phyloP scores from a whole-genome alignment of 2,888 invertebrate genomes.

The Platerodrilus igneus region DNA sequence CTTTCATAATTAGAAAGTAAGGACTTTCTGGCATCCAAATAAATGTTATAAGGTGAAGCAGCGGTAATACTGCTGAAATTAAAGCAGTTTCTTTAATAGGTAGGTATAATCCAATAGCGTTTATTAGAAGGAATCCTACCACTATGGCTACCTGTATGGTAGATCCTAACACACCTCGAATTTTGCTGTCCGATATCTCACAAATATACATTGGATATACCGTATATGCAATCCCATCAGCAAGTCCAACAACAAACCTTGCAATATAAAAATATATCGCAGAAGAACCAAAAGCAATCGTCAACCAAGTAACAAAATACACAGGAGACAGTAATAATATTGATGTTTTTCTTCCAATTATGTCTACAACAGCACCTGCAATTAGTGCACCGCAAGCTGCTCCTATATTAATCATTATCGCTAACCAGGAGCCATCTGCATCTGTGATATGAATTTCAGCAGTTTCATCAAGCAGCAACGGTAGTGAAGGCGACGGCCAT shows the following conservation, averaged over 20 bases:
- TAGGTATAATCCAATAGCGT: slow-evolving; percentile 57
- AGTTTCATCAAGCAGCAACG: slow-evolving; percentile 48
- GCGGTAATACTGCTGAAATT: slow-evolving; percentile 55
- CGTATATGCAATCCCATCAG: slow-evolving; percentile 47
- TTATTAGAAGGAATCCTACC: slow-evolving; percentile 58
- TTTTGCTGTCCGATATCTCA: slow-evolving; percentile 56
- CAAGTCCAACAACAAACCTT: slow-evolving; percentile 55
- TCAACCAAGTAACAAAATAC: slow-evolving; percentile 59
- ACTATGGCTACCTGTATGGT: slow-evolving; percentile 55
- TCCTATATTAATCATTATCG: slow-evolving; percentile 59
- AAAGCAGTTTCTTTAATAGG: slow-evolving; percentile 51
- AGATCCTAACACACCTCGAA: slow-evolving; percentile 59
- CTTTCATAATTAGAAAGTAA: slow-evolving; percentile 46
- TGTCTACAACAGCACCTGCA: slow-evolving; percentile 60
- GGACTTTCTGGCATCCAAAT: slow-evolving; percentile 64
- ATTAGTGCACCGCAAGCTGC: slow-evolving; percentile 59
- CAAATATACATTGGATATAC: slow-evolving; percentile 59
- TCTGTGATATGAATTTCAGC: slow-evolving; percentile 49
- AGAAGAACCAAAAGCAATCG: slow-evolving; percentile 57
- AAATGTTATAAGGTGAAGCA: slow-evolving; percentile 55
- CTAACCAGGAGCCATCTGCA: slow-evolving; percentile 59
- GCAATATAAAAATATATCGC: slow-evolving; percentile 54
- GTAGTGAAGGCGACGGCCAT: slow-evolving; percentile 59
- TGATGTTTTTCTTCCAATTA: slow-evolving; percentile 63
- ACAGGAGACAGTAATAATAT: slow-evolving; percentile 59